phyloP scores from a whole-genome alignment of 2,113 vertebrate genomes.

The Dendropsophus ebraccatus region DNA sequence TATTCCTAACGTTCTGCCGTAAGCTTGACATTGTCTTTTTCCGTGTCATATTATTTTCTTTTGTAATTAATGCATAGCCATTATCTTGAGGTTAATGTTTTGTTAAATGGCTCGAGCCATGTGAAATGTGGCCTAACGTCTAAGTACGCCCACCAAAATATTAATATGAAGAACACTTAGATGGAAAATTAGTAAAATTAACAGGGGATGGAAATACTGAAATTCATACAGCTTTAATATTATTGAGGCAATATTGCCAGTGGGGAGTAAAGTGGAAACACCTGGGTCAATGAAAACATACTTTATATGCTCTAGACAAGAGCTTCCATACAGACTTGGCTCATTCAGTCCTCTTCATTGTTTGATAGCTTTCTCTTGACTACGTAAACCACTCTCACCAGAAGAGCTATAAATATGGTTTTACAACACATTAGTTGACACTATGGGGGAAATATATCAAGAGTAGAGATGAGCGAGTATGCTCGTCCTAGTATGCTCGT shows the following conservation, averaged over 20 bases:
- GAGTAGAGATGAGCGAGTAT: no score
- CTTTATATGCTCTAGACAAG: background rate
- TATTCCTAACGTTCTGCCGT: constrained; percentile 41
- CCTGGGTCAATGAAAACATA: constrained; percentile 2
- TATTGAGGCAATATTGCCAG: background rate
- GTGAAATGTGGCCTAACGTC: constrained; percentile 29
- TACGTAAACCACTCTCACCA: background rate
- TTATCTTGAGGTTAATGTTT: constrained; percentile 52
- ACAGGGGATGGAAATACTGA: constrained; percentile 18
- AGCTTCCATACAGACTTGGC: background rate
- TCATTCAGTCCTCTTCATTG: background rate
- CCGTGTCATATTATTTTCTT: constrained; percentile 53
- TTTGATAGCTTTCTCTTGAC: background rate
- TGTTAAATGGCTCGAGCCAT: constrained; percentile 43
- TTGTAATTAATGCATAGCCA: constrained; percentile 52
- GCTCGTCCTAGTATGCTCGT: no score
- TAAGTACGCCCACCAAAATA: constrained; percentile 28
- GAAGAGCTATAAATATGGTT: no score
- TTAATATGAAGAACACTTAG: constrained; percentile 31
- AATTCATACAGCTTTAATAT: constrained; percentile 7
- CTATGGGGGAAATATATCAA: no score
- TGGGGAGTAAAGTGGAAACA: background rate
- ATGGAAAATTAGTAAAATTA: constrained; percentile 29
- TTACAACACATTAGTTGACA: no score
- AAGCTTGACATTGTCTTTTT: constrained; percentile 49